phyloP scores from a whole-genome alignment of 2,113 vertebrate genomes.

The Eira barbara region DNA sequence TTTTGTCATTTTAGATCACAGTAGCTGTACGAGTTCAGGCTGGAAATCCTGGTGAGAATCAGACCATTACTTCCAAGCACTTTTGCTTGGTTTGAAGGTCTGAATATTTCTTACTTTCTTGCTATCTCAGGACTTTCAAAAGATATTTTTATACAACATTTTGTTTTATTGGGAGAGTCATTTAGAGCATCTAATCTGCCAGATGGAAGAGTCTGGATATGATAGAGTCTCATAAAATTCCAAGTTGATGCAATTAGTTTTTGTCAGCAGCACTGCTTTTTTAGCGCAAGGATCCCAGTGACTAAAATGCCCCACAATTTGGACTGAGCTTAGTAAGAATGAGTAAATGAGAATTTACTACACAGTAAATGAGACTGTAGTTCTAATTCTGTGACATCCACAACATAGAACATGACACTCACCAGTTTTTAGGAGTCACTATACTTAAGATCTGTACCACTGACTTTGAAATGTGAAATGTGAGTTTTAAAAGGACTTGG shows the following conservation, averaged over 20 bases:
- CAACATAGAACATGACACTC: not conserved
- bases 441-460: not conserved
- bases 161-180: not conserved
- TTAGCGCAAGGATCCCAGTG: not conserved
- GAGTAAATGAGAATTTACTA: not conserved
- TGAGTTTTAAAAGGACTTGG: not conserved
- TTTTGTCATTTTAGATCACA: not conserved
- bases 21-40: not conserved
- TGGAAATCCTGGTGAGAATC: not conserved
- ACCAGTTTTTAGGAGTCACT: not conserved
- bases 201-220: not conserved
- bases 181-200: not conserved
- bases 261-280: not conserved
- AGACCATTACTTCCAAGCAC: not conserved
- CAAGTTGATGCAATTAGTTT: not conserved
- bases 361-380: not conserved
- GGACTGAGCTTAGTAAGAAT: not conserved
- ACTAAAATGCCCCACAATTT: not conserved
- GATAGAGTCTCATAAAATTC: not conserved
- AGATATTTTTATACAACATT: not conserved
- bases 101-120: not conserved
- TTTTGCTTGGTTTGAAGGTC: not conserved
- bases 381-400: not conserved
- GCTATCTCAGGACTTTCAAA: not conserved
- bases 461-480: not conserved